A percentile compares a stretch with the other conserved stretches of the same genome.
Conservation (phyloP, 2,797 vertebrate species). For the Erethizon dorsatum region DNA sequence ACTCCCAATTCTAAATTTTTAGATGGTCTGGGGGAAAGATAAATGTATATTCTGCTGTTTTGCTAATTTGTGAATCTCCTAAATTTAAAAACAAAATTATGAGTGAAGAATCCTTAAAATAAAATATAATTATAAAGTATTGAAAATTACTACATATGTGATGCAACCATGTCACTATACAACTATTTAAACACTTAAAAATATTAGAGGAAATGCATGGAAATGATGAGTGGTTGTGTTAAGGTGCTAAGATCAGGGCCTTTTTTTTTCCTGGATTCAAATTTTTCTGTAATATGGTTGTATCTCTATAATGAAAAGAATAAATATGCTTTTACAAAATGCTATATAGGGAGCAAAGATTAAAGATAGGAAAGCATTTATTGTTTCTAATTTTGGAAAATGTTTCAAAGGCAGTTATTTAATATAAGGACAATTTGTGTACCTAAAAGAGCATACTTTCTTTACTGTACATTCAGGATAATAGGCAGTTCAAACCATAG, state of each 20-base stretch:
- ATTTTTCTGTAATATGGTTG: slow-evolving; percentile 36
- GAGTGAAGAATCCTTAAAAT: slow-evolving; percentile 8
- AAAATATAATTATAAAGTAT: background rate
- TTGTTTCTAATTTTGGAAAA: slow-evolving; percentile 59
- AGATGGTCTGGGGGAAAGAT: background rate
- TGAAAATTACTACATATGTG: background rate
- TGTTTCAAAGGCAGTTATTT: slow-evolving; percentile 64
- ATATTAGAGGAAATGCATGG: background rate
- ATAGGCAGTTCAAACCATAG: background rate
- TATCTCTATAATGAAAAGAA: slow-evolving; percentile 46
- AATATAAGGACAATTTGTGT: slow-evolving; percentile 53
- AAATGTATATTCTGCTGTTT: slow-evolving; percentile 29
- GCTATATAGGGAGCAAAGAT: slow-evolving; percentile 19
- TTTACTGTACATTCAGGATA: background rate
- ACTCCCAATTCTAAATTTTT: slow-evolving; percentile 50
- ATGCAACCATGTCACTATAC: background rate
- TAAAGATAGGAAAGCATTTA: slow-evolving; percentile 54
- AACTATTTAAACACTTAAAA: slow-evolving; percentile 40
- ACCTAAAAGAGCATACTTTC: background rate
- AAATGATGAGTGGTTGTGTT: slow-evolving; percentile 12
- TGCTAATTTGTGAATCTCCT: slow-evolving; percentile 27
- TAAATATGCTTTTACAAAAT: slow-evolving; percentile 57
- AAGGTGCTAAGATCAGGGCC: background rate
- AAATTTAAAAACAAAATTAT: slow-evolving; percentile 55
- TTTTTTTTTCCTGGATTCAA: background rate